Percentiles rank a stretch among this genome's conserved stretches.
These are phyloP conservation scores for Pangasius mekongensis DNA, from an alignment of 2,797 vertebrate genomes.

Conservation along the genomic window DNA sequence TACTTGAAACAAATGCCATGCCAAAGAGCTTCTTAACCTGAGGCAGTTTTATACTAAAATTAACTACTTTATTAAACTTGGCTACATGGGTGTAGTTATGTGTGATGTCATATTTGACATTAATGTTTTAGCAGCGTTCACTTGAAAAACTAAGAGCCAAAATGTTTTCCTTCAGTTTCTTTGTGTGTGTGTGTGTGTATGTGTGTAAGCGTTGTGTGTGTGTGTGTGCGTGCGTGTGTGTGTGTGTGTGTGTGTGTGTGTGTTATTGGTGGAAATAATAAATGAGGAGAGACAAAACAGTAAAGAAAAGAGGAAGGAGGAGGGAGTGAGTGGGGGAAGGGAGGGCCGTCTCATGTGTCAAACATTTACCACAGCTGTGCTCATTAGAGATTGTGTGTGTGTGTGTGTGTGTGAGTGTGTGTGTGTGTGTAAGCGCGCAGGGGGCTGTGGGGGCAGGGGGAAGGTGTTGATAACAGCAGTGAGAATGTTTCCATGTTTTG, in stretches of 20 bases:
- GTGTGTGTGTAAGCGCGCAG: conserved; percentile 24
- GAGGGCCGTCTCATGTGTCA: conserved; percentile 27
- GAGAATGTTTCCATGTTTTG: conserved; percentile 37
- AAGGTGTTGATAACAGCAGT: conserved; percentile 28
- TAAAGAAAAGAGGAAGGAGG: conserved; percentile 14
- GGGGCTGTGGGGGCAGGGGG: conserved; percentile 22
- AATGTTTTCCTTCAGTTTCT: not conserved
- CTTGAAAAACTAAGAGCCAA: not conserved
- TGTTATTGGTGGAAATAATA: conserved; percentile 1
- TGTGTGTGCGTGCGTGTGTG: not conserved
- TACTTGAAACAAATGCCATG: not conserved
- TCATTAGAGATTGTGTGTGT: conserved; percentile 33
- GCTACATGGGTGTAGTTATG: not conserved
- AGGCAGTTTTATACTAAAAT: not conserved
- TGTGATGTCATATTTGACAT: not conserved
- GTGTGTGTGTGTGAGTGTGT: conserved; percentile 39
- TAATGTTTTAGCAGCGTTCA: not conserved
- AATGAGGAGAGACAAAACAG: conserved; percentile 21
- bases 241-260: conserved; percentile 13
- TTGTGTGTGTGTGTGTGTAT: not conserved
- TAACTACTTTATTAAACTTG: not conserved
- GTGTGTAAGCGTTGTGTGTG: too few relatives aligned
- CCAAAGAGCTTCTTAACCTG: too few relatives aligned
- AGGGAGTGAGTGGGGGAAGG: not conserved
- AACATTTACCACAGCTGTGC: conserved; percentile 48